Evolutionary conservation across 2,888 invertebrate species (phyloP).

Genomic region (Ophonus ardosiacus): DNA sequence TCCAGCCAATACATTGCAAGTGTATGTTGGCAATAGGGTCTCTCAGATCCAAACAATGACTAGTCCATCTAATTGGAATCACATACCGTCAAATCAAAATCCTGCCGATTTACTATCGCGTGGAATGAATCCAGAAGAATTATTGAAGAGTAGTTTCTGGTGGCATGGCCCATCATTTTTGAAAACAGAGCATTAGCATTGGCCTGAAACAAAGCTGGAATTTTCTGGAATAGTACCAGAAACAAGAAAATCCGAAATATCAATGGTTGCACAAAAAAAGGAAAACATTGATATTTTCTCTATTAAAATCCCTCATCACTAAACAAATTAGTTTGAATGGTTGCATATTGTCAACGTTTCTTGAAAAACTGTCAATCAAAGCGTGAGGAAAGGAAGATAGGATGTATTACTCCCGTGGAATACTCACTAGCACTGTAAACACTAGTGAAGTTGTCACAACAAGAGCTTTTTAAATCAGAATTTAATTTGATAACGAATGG

Average conservation of each 20-base stretch:
- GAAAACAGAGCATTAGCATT: not conserved
- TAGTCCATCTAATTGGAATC: slow-evolving; percentile 66
- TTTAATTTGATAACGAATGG: no score
- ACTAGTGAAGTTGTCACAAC: no score
- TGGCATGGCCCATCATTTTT: not conserved
- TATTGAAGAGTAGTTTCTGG: not conserved
- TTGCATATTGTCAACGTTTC: not conserved
- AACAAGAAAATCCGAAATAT: not conserved
- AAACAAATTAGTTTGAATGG: not conserved
- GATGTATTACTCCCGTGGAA: no score
- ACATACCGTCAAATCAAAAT: slow-evolving; percentile 67
- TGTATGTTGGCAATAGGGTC: slow-evolving; percentile 68
- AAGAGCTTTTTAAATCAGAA: no score
- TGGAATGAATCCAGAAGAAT: slow-evolving; percentile 58
- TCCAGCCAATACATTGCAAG: not conserved
- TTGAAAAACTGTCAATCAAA: not conserved
- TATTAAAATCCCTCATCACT: not conserved
- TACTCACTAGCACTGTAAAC: no score
- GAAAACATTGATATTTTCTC: not conserved
- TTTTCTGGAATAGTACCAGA: not conserved
- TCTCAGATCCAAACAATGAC: slow-evolving; percentile 67
- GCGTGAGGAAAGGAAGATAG: no score
- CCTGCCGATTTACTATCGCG: slow-evolving; percentile 69
- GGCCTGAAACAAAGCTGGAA: not conserved
- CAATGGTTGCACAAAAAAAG: not conserved